Evolutionary conservation across 2,888 invertebrate species (phyloP).

Genomic region (Nemoura dubitans): DNA sequence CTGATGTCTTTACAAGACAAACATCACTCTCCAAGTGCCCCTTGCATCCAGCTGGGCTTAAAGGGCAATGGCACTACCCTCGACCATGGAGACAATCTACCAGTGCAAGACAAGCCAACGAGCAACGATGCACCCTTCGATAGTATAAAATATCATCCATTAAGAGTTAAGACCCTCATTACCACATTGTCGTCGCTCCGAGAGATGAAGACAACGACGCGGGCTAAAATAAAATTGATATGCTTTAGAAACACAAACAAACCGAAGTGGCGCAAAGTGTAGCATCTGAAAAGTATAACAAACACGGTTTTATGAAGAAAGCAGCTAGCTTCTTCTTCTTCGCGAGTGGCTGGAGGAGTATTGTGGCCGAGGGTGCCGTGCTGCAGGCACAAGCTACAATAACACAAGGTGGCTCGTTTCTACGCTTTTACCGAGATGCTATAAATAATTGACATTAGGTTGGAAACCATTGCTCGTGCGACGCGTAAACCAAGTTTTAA

Average conservation of each 20-base stretch:
- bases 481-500: background rate
- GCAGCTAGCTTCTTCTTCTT: background rate
- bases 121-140: background rate
- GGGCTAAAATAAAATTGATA: constrained; percentile 38
- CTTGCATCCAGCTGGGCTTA: constrained; percentile 35
- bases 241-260: constrained; percentile 36
- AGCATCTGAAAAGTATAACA: constrained; percentile 21
- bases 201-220: background rate
- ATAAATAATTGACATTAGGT: constrained; percentile 29
- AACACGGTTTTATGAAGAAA: constrained; percentile 32
- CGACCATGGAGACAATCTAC: background rate
- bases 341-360: constrained; percentile 3
- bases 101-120: background rate
- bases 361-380: background rate
- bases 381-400: background rate
- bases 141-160: background rate
- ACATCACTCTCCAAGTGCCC: constrained; percentile 18
- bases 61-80: constrained; percentile 8
- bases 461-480: background rate
- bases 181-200: background rate
- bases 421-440: constrained; percentile 2
- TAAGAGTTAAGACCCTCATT: constrained; percentile 22
- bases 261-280: constrained; percentile 19
- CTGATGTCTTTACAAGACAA: background rate
- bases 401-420: constrained; percentile 32